These are phyloP conservation scores for Lycocerus yunnanus DNA, from an alignment of 2,888 invertebrate genomes.

Conservation along the genomic window DNA sequence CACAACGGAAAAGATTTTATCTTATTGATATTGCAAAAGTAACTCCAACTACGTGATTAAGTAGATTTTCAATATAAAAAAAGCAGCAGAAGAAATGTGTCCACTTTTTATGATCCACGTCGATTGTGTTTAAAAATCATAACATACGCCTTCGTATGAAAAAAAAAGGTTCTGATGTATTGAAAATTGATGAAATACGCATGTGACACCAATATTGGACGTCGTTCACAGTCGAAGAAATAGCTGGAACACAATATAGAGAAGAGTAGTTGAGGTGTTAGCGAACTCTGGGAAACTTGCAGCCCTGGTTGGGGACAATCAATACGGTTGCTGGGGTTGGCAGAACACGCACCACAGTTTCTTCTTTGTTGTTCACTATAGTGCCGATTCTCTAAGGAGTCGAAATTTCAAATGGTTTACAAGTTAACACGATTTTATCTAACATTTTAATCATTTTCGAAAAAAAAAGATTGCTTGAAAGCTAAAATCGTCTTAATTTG, in stretches of 20 bases:
- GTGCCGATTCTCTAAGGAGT: constrained; percentile 22
- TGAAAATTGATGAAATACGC: constrained; percentile 19
- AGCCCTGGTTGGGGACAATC: constrained; percentile 44
- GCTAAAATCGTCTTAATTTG: not conserved
- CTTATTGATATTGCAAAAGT: constrained; percentile 16
- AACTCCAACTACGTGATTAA: constrained; percentile 9
- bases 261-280: constrained; percentile 30
- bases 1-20: constrained; percentile 7
- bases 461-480: not conserved
- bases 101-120: not conserved
- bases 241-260: constrained; percentile 26
- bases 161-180: constrained; percentile 1
- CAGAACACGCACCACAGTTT: constrained; percentile 39
- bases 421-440: not conserved
- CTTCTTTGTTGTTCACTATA: constrained; percentile 27
- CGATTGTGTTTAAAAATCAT: not conserved
- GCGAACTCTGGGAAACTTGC: constrained; percentile 40
- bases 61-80: not conserved
- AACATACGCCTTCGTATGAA: not conserved
- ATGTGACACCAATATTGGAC: constrained; percentile 18
- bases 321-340: constrained; percentile 44
- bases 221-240: constrained; percentile 19
- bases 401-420: constrained; percentile 18
- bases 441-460: not conserved
- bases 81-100: not conserved